Conservation (phyloP, 2,113 vertebrate genomes). For the Odontesthes bonariensis region DNA sequence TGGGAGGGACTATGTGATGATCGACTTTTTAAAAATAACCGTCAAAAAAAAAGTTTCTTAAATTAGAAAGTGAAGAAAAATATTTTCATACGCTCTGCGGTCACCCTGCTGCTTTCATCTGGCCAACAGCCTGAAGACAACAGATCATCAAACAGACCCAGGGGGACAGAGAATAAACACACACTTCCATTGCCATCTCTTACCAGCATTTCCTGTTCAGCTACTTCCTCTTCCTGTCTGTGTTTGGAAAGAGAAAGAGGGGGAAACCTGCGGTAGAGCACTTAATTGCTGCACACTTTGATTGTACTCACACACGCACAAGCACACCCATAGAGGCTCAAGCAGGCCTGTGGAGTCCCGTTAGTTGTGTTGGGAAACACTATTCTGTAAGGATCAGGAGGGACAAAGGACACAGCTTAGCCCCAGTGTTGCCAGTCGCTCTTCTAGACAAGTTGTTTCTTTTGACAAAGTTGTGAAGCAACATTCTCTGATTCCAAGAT, state of each 20-base stretch:
- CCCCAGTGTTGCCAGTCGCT: background rate
- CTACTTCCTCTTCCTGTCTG: slow-evolving; percentile 71
- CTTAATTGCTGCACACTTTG: slow-evolving; percentile 45
- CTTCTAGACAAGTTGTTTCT: background rate
- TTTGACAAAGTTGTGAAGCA: background rate
- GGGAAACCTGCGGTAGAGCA: background rate
- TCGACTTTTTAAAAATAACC: background rate
- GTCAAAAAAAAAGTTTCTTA: background rate
- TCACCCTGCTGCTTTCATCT: slow-evolving; percentile 30
- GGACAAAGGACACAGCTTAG: background rate
- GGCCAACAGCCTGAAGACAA: slow-evolving; percentile 18
- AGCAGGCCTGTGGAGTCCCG: slow-evolving; percentile 13
- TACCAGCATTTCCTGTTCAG: slow-evolving; percentile 64
- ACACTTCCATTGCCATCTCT: slow-evolving; percentile 44
- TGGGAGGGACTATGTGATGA: too few relatives aligned
- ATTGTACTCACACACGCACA: slow-evolving; percentile 21
- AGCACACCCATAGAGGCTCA: background rate
- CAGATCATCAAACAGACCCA: slow-evolving; percentile 36
- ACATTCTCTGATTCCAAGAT: background rate
- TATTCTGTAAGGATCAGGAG: slow-evolving; percentile 15
- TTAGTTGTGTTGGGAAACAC: slow-evolving; percentile 35
- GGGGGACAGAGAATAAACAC: slow-evolving; percentile 29
- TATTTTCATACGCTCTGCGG: slow-evolving; percentile 7
- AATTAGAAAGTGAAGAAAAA: slow-evolving; percentile 6
- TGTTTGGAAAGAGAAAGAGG: slow-evolving; percentile 34